phyloP scores from a whole-genome alignment of 2,797 vertebrate species.

The Lepidocolaptes lacrymiger region DNA sequence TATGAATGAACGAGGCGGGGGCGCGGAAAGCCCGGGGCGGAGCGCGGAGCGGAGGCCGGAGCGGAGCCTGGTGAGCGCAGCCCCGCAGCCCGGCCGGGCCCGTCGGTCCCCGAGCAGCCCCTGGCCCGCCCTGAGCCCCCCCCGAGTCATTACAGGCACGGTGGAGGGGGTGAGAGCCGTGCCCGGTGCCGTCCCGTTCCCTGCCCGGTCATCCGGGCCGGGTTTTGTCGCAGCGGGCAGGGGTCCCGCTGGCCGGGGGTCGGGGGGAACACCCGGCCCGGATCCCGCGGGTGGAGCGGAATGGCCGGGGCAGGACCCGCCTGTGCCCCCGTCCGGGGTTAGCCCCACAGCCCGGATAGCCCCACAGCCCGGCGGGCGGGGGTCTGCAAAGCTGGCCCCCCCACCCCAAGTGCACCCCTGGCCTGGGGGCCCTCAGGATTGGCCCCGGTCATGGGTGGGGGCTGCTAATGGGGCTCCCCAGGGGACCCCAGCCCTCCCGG shows the following conservation, averaged over 20 bases:
- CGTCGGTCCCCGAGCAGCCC: too few species aligned
- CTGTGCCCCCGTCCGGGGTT: not conserved
- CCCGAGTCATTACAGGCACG: not conserved
- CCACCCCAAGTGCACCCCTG: not conserved
- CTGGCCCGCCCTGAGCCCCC: not conserved
- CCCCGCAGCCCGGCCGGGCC: not conserved
- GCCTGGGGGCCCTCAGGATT: not conserved
- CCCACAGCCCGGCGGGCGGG: too few species aligned
- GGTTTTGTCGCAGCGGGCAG: not conserved
- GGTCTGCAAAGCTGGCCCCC: not conserved
- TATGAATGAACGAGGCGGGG: constrained; percentile 30
- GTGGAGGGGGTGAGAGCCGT: not conserved
- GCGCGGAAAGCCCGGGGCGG: not conserved
- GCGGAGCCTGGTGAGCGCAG: not conserved
- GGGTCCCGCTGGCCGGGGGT: not conserved
- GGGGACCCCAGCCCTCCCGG: not conserved
- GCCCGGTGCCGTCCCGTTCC: not conserved
- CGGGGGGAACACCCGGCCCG: not conserved
- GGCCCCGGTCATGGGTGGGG: too few species aligned
- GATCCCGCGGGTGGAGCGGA: rapidly evolving
- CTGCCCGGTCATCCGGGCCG: rapidly evolving
- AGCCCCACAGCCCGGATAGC: too few species aligned
- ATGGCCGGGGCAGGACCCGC: not conserved
- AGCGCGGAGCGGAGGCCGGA: not conserved
- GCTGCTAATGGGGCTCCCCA: not conserved